phyloP scores from a whole-genome alignment of 92 coral and sea anemone genomes.

The Parazoanthus swiftii region DNA sequence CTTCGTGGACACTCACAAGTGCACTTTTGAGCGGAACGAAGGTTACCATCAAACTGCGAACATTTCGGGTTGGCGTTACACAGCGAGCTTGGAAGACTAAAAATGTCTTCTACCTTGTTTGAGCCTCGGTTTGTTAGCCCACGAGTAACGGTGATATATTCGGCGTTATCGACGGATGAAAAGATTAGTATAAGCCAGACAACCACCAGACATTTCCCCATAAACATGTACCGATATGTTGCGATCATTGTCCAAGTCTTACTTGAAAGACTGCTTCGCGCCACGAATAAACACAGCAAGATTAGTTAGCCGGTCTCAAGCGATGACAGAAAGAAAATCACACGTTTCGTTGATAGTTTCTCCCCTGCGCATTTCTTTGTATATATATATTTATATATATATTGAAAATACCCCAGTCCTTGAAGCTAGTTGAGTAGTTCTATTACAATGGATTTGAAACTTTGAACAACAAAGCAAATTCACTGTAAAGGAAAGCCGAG shows the following conservation, averaged over 20 bases:
- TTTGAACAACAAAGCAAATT: not conserved
- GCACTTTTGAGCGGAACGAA: slow-evolving; percentile 13
- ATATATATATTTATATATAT: not conserved
- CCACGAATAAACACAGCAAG: not conserved
- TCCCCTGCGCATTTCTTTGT: not conserved
- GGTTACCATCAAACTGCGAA: slow-evolving; percentile 14
- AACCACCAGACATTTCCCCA: slow-evolving; percentile 4
- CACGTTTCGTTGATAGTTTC: not conserved
- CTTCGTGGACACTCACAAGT: slow-evolving; percentile 12
- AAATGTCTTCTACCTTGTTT: slow-evolving; percentile 6
- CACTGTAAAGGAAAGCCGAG: not conserved
- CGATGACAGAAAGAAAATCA: slow-evolving; percentile 1
- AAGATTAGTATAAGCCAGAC: slow-evolving; percentile 1
- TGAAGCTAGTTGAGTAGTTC: not conserved
- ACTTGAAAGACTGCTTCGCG: not conserved
- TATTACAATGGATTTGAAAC: too few relatives aligned
- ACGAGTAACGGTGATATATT: slow-evolving; percentile 1
- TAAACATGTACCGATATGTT: slow-evolving; percentile 8
- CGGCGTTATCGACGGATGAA: slow-evolving; percentile 6
- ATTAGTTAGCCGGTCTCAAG: not conserved
- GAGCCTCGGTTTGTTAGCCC: slow-evolving; percentile 9
- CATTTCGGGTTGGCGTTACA: slow-evolving; percentile 25
- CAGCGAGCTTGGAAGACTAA: slow-evolving; percentile 28
- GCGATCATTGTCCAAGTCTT: not conserved
- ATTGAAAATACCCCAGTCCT: not conserved